Base-by-base conservation (phyloP, 2,888 invertebrate species). In the Pristionchus mayeri region DNA sequence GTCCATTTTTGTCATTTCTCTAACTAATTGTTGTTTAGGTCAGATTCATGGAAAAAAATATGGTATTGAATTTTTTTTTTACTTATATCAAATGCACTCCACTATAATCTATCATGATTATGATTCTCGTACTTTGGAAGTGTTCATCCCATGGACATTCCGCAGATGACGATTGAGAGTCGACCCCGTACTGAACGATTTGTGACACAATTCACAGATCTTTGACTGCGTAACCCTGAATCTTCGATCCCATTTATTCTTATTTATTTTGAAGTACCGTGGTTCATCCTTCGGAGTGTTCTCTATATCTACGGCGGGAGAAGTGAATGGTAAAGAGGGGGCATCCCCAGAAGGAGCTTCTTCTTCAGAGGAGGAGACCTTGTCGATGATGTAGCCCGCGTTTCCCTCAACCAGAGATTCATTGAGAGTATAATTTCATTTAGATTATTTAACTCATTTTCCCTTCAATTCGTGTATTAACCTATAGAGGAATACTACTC, bases 121-220 rank as follows among this genome's bases (percentile, higher is more conserved):
- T n/a, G n/a, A n/a, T n/a, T n/a, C n/a, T n/a, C n/a, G n/a, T n/a
- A n/a, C n/a, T n/a, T n/a, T n/a, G n/a, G 60, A 63, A 3, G 71
- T 71, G 71, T 71, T n/a, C n/a, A 71, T 40, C 16, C 71, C 78
- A 18, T 79, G 78, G 13, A 79, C 78, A 18, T 54, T 79, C 6
- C 78, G 48, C 2, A 52, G 50, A n/a, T 79, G 78, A 2, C 78
- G 78, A 34, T 79, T 79, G 52, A 79, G 78, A 3, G 52, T 79
- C 1, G 52, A 52, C 1, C 34, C 30, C 9, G 50, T 79, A 52
- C 34, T n/a, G 78, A 79, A 79, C 2, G 30, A 21, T 9, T 79
- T 79, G 30, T 50, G 40, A 21, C 78, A 79, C 6, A 50, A 2
- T 3, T 79, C 78, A 40, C 78, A 79, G 21, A 9, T n/a, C n/a